A percentile compares a stretch with the other conserved stretches of the same genome.
Evolutionary conservation across 2,113 vertebrate genomes (phyloP).

Genomic region (Pycnonotus jocosus): DNA sequence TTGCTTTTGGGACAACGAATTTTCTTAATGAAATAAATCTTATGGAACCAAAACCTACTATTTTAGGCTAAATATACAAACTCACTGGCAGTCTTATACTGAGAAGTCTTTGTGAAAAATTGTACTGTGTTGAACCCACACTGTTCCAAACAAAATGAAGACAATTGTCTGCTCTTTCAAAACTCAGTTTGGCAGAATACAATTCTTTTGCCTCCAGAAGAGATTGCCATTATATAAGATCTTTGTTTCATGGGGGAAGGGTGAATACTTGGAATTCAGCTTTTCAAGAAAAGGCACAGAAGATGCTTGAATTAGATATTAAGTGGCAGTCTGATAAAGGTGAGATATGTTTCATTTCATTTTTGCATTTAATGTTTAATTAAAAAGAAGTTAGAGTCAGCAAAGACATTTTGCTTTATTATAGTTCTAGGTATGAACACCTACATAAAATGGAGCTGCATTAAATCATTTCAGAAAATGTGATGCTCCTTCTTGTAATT

Average conservation of each 20-base stretch:
- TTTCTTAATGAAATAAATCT: neutral
- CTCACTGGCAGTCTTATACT: neutral
- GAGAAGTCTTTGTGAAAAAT: neutral
- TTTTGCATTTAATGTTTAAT: constrained; percentile 62
- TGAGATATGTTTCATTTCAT: constrained; percentile 30
- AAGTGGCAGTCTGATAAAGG: constrained; percentile 46
- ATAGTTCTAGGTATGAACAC: constrained; percentile 37
- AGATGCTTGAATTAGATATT: constrained; percentile 27
- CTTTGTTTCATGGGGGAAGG: neutral
- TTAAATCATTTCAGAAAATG: constrained; percentile 45
- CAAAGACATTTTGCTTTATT: constrained; percentile 63
- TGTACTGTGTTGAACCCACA: neutral
- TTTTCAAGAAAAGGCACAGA: constrained; percentile 19
- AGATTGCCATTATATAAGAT: neutral
- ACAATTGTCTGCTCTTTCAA: constrained; percentile 34
- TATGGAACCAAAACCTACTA: neutral
- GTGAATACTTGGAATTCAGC: constrained; percentile 31
- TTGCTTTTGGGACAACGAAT: neutral
- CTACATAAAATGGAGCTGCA: constrained; percentile 23
- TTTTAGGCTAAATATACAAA: neutral
- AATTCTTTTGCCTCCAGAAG: constrained; percentile 22
- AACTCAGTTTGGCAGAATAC: neutral
- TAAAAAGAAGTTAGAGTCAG: constrained; percentile 52
- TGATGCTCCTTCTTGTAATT: constrained; percentile 52
- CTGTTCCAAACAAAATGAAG: constrained; percentile 23